Conservation (phyloP, 2,888 invertebrate genomes). For the Eledona agricola region DNA sequence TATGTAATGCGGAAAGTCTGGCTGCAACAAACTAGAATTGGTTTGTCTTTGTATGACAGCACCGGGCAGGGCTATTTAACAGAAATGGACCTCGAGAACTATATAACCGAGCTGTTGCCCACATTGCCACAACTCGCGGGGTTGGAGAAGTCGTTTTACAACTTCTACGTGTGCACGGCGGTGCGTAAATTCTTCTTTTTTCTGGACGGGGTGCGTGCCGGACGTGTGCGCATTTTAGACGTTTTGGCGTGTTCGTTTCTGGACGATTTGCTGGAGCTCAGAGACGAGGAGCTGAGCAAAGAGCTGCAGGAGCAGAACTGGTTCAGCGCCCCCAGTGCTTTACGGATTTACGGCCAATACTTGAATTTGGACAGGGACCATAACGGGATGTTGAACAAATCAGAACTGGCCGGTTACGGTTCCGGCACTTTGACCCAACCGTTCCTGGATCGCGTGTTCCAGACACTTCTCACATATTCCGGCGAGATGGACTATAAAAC, state of each 20-base stretch:
- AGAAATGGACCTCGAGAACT: constrained; percentile 89
- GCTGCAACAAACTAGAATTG: constrained; percentile 94
- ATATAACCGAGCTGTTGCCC: constrained; percentile 92
- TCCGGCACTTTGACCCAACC: constrained; percentile 90
- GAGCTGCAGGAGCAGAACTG: constrained; percentile 89
- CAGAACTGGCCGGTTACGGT: constrained; percentile 88
- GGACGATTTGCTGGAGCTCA: constrained; percentile 84
- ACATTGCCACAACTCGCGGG: constrained; percentile 90
- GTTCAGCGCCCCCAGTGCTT: constrained; percentile 89
- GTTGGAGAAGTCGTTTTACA: constrained; percentile 91
- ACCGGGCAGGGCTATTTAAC: constrained; percentile 76
- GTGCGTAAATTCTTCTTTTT: constrained; percentile 97
- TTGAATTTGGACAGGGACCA: constrained; percentile 92
- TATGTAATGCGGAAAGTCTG: constrained; percentile 96
- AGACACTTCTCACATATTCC: constrained; percentile 94
- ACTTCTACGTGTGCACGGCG: constrained; percentile 96
- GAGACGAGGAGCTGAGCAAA: constrained; percentile 69
- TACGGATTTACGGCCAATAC: constrained; percentile 93
- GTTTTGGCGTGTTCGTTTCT: constrained; percentile 91
- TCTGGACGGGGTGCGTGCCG: constrained; percentile 87
- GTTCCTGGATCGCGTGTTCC: constrained; percentile 92
- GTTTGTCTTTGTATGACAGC: constrained; percentile 91
- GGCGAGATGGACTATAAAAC: constrained; percentile 98
- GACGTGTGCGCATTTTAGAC: constrained; percentile 89
- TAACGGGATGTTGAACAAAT: constrained; percentile 94